Evolutionary conservation across 2,888 invertebrate genomes (phyloP), one percentile per base, ranked within the genome.

Genomic region (Drosophila sordidula): DNA sequence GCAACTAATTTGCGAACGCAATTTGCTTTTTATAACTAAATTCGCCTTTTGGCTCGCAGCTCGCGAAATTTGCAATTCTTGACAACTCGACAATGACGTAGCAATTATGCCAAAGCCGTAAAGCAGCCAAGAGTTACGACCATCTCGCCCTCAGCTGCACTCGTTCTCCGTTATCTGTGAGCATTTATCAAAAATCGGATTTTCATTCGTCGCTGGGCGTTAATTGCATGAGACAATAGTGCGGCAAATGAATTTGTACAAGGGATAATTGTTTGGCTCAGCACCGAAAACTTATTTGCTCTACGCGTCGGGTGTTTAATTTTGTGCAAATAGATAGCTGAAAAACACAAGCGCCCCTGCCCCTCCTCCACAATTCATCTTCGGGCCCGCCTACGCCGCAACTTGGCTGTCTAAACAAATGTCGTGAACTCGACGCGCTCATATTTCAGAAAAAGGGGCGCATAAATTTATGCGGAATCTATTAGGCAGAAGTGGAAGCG

Each of bases 181-280:
- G 89, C 80, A 89, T 86, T 89, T 89, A 89, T 89, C 87, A 88
- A 82, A 88, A 84, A 89, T 84, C 82, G 89, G 64, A 82, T 78
- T 78, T 85, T 70, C 82, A 85, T 71, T 80, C 66, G 81, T 63
- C 63, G 63, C 32, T 51, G 75, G 70, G 82, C 84, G 87, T 89
- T 83, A 83, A 83, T 83, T 89, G 82, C 89, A 70, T 55, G 71
- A 68, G 88, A 89, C 89, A 87, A 83, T 83, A 83, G 82, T 83
- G 89, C 82, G 86, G 88, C 88, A 89, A 83, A 87, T 89, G 89
- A 83, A 83, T 83, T 83, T 89, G 82, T 89, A 81, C 75, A 84
- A 83, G 81, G 82, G 85, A 83, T 89, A 83, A 89, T 83, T 89
- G 88, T 78, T 82, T 80, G 89, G 75, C 88, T 81, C 75, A 70